These are phyloP conservation scores for Podocnemis expansa DNA, from an alignment of 2,113 vertebrate genomes.

Conservation along the genomic window DNA sequence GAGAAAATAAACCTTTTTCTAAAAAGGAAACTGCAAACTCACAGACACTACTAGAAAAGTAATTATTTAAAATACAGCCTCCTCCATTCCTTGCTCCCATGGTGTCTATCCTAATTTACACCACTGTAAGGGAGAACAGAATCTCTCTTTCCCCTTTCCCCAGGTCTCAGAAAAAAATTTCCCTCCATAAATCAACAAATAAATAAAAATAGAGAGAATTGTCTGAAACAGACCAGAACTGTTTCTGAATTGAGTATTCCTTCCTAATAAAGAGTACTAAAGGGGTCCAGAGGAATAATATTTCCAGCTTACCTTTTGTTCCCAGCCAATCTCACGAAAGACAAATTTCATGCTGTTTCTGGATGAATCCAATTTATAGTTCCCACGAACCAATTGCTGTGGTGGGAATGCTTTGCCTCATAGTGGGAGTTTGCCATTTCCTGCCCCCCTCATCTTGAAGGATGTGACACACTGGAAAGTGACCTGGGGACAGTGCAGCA, in stretches of 20 bases:
- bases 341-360: conserved; percentile 74
- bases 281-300: background rate
- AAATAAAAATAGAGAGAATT: background rate
- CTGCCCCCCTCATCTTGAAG: conserved; percentile 77
- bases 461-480: conserved; percentile 83
- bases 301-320: conserved; percentile 75
- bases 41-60: background rate
- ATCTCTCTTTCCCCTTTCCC: background rate
- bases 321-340: conserved; percentile 42
- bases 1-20: background rate
- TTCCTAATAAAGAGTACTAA: background rate
- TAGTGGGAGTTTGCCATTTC: conserved; percentile 79
- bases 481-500: conserved; percentile 65
- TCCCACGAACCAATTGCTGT: conserved; percentile 67
- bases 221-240: background rate
- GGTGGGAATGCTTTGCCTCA: conserved; percentile 76
- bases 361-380: conserved; percentile 78
- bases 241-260: accelerated
- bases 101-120: background rate
- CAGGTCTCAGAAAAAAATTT: background rate
- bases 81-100: background rate
- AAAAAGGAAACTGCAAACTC: background rate
- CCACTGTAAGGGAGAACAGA: background rate
- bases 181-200: no score
- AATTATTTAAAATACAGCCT: background rate